Evolutionary conservation across 2,797 vertebrate genomes (phyloP), one percentile per base, ranked within the genome.

Genomic region (Cuculus canorus): DNA sequence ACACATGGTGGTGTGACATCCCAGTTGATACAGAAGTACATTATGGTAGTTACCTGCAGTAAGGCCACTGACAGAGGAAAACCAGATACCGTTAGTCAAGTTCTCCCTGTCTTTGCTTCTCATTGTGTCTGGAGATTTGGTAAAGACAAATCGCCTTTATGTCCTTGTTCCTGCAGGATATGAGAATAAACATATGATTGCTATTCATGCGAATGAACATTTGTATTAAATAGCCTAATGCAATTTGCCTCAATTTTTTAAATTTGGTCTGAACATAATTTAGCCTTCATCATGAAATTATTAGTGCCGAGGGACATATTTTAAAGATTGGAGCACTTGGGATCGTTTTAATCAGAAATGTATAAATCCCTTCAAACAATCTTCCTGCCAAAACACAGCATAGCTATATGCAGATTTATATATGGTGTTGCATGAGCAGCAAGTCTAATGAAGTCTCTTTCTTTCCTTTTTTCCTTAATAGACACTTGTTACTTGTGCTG

Each of bases 201-300:
- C 87, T 84, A 54, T 53, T 91, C 63, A 79, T n/a, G n/a, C n/a
- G 73, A 92, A 60, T 37, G 54, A 91, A 53, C n/a, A 28, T 91
- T 94, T 91, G 66, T 88, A 73, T 84, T 76, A 84, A 93, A 41
- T 33, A 88, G 52, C 70, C 56, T 96, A 84, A 95, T 94, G 75
- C 56, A 88, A 63, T 94, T 96, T 93, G 30, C 72, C n/a, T 91
- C 76, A 75, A 12, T 78, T 91, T 92, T 84, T 92, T 60, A 27
- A 72, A 93, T 96, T 95, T 8, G 2, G 79, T 95, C 1, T 7
- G 66, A 86, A 79, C 48, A 35, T 91, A 82, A 88, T 94, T 91
- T 84, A 79, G 52, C 56, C 30, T 92, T 93, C 73, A 83, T 88
- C 69, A 56, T 79, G 84, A 73, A 91, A 73, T 70, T 94, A 68